Evolutionary conservation across 2,888 invertebrate genomes (phyloP).

Genomic region (Cistogaster globosa): DNA sequence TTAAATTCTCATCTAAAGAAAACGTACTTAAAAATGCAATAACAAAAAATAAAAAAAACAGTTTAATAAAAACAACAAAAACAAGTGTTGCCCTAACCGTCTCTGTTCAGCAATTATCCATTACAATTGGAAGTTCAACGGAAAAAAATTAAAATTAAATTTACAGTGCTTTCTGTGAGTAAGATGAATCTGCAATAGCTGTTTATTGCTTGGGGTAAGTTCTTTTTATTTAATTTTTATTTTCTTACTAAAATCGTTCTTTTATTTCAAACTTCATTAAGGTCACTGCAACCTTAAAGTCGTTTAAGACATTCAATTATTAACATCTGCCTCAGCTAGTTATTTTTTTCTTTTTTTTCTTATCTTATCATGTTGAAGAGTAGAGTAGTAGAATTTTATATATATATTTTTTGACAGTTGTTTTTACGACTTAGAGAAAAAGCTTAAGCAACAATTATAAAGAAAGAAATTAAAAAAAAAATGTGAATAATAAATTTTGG

Average conservation of each 20-base stretch:
- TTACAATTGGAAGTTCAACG: constrained; percentile 7
- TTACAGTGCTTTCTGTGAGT: not conserved
- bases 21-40: not conserved
- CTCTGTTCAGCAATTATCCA: constrained; percentile 17
- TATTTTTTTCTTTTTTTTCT: constrained; percentile 48
- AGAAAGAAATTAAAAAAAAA: constrained; percentile 60
- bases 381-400: constrained; percentile 44
- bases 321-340: constrained; percentile 57
- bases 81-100: not conserved
- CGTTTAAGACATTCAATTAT: constrained; percentile 33
- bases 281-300: constrained; percentile 22
- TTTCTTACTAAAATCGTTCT: too few relatives aligned
- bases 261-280: constrained; percentile 9
- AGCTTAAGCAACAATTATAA: constrained; percentile 28
- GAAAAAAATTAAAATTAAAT: constrained; percentile 35
- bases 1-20: constrained; percentile 2
- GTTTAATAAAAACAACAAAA: not conserved
- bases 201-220: constrained; percentile 30
- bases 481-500: constrained; percentile 55
- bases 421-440: constrained; percentile 53
- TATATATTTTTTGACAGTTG: constrained; percentile 8
- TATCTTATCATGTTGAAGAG: constrained; percentile 63
- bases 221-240: not conserved
- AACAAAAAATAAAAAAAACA: constrained; percentile 6
- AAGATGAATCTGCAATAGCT: constrained; percentile 1